A percentile compares a stretch with the other conserved stretches of the same genome.
These are phyloP conservation scores for Natrix natrix DNA, from an alignment of 2,797 vertebrate species.

Conservation along the genomic window DNA sequence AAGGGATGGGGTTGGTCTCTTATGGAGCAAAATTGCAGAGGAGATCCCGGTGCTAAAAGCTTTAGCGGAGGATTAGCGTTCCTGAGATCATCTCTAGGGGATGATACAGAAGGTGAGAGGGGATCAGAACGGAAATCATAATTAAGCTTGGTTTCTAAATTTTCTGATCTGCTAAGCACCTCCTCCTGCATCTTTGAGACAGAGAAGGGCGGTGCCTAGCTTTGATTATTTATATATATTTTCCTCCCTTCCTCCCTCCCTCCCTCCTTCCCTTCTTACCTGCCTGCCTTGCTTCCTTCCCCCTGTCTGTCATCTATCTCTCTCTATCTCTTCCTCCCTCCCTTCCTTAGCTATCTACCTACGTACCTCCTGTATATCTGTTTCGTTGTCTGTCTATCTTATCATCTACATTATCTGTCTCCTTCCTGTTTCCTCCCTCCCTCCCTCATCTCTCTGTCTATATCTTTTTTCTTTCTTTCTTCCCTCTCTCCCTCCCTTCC, in stretches of 20 bases:
- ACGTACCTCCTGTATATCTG: too few relatives aligned
- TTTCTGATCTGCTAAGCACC: background rate
- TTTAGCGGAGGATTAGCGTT: background rate
- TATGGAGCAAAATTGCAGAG: background rate
- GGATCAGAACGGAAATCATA: background rate
- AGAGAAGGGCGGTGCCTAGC: rapidly evolving
- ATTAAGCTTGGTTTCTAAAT: background rate
- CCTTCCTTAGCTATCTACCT: background rate
- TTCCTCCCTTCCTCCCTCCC: background rate
- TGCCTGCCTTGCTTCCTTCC: too few relatives aligned
- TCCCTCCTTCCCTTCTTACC: too few relatives aligned
- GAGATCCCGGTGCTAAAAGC: background rate
- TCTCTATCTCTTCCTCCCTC: too few relatives aligned
- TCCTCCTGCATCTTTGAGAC: background rate
- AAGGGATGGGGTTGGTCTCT: background rate
- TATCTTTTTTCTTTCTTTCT: background rate
- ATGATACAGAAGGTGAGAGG: background rate
- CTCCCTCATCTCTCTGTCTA: too few relatives aligned
- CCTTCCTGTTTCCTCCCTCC: too few relatives aligned
- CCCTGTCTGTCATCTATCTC: too few relatives aligned
- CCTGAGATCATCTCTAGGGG: background rate
- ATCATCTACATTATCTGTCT: background rate
- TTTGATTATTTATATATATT: background rate
- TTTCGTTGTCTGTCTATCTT: too few relatives aligned
- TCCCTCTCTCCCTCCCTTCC: background rate